phyloP scores from a whole-genome alignment of 2,888 invertebrate species.

The Icerya purchasi region DNA sequence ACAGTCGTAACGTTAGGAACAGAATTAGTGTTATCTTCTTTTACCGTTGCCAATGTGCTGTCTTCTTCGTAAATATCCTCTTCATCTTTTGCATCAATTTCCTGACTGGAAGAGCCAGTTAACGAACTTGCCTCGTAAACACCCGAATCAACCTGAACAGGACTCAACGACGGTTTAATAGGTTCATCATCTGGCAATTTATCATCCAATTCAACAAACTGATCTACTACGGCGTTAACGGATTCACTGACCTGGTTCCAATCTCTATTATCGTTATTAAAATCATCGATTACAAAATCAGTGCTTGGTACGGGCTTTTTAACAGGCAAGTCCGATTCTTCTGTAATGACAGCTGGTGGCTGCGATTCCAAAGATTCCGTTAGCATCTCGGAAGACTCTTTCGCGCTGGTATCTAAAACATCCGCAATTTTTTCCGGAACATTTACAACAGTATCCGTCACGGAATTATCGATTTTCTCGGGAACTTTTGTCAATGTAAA shows the following conservation, averaged over 20 bases:
- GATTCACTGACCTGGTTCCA: too few species aligned
- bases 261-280: too few species aligned
- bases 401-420: not conserved
- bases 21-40: not conserved
- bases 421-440: too few species aligned
- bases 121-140: not conserved
- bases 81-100: too few species aligned
- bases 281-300: not conserved
- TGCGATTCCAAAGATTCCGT: not conserved
- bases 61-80: not conserved
- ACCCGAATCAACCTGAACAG: not conserved
- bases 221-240: not conserved
- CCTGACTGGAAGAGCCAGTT: too few species aligned
- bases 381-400: not conserved
- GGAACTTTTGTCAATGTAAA: not conserved
- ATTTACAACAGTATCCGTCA: not conserved
- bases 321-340: not conserved
- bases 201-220: not conserved
- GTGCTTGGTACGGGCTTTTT: not conserved
- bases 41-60: too few species aligned
- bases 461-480: not conserved
- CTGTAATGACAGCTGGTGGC: not conserved
- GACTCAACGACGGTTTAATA: not conserved
- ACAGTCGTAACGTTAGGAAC: not conserved
- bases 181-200: not conserved